These are phyloP conservation scores for Malthinus flaveolus DNA, from an alignment of 2,888 invertebrate genomes.

Conservation along the genomic window DNA sequence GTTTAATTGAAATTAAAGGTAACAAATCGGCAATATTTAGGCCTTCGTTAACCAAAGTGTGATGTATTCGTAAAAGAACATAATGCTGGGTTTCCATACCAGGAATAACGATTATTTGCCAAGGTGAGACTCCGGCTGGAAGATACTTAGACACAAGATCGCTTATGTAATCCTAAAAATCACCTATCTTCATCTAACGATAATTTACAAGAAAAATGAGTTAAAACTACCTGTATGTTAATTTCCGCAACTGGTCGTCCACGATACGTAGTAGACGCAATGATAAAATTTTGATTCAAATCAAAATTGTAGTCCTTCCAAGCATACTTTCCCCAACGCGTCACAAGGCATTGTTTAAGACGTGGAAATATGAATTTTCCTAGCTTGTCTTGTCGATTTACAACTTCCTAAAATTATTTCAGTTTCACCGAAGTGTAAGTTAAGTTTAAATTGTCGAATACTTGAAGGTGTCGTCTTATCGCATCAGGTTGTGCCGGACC, in stretches of 20 bases:
- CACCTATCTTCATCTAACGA: constrained; percentile 2
- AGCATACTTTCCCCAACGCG: constrained; percentile 78
- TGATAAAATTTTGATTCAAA: constrained; percentile 70
- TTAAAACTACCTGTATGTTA: constrained; percentile 69
- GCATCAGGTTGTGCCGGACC: constrained; percentile 53
- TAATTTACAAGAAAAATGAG: neutral
- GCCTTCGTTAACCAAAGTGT: constrained; percentile 73
- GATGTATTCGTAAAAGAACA: constrained; percentile 74
- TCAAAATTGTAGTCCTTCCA: constrained; percentile 67
- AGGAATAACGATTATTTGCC: constrained; percentile 80
- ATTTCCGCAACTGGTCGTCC: constrained; percentile 70
- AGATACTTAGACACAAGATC: constrained; percentile 78
- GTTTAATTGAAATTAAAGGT: constrained; percentile 59
- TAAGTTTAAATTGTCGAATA: constrained; percentile 24
- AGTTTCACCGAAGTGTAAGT: neutral
- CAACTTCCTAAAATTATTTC: constrained; percentile 53
- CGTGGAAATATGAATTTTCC: constrained; percentile 68
- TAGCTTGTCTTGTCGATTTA: constrained; percentile 61
- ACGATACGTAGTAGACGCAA: constrained; percentile 66
- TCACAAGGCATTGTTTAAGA: constrained; percentile 67
- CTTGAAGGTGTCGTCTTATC: constrained; percentile 49
- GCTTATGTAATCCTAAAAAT: constrained; percentile 72
- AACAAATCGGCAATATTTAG: constrained; percentile 76
- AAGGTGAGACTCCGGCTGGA: constrained; percentile 71
- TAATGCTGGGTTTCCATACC: constrained; percentile 65